Percentiles rank a stretch among this genome's conserved stretches.
Evolutionary conservation across 2,888 invertebrate species (phyloP).

Genomic region (Leucophora obtusa): DNA sequence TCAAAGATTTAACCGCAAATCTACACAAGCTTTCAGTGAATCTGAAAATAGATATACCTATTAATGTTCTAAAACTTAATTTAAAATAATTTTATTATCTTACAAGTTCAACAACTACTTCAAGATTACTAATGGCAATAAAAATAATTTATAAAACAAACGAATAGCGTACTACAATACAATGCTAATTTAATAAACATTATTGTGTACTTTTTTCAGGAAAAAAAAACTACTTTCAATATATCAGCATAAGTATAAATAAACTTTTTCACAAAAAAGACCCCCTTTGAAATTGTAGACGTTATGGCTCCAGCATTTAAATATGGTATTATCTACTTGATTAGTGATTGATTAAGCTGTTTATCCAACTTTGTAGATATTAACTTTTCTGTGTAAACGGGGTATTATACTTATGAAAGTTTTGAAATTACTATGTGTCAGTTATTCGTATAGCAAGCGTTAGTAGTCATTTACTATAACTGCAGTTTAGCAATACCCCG

Average conservation of each 20-base stretch:
- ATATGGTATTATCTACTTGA: no score
- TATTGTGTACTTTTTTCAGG: constrained; percentile 11
- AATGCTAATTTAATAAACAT: constrained; percentile 62
- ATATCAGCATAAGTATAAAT: background rate
- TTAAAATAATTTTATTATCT: constrained; percentile 49
- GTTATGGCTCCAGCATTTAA: no score
- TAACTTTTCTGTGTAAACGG: no score
- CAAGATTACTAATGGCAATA: constrained; percentile 50
- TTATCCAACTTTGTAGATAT: no score
- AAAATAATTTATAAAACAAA: constrained; percentile 52
- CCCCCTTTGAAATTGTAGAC: background rate
- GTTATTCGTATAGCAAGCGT: no score
- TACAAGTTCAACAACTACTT: constrained; percentile 60
- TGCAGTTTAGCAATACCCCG: no score
- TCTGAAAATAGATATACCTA: background rate
- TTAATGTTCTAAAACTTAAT: constrained; percentile 40
- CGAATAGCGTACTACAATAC: constrained; percentile 57
- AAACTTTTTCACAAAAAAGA: background rate
- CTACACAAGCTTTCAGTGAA: background rate
- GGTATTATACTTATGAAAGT: no score
- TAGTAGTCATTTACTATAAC: no score
- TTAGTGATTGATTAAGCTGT: no score
- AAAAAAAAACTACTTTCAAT: background rate
- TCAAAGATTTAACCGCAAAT: constrained; percentile 8
- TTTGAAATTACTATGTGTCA: no score